phyloP scores from a whole-genome alignment of 2,113 vertebrate genomes.

The Colossoma macropomum region DNA sequence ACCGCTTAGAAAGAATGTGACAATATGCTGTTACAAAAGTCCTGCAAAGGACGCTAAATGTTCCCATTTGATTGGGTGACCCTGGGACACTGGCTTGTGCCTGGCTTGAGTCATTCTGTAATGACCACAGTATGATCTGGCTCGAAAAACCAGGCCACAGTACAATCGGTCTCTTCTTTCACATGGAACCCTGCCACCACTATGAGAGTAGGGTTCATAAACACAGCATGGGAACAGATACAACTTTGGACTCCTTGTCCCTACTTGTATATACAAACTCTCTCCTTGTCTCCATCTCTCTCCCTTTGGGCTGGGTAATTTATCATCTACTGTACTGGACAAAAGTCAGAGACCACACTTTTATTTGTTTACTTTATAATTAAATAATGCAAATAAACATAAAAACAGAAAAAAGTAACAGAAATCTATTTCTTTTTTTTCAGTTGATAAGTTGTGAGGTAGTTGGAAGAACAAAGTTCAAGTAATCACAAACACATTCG shows the following conservation, averaged over 20 bases:
- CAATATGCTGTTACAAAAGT: neutral
- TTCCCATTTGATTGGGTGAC: neutral
- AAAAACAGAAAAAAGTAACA: no score
- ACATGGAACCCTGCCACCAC: neutral
- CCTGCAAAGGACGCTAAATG: neutral
- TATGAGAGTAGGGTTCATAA: slow-evolving; percentile 4
- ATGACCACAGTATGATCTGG: neutral
- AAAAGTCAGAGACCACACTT: no score
- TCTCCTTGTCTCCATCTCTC: neutral
- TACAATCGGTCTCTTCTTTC: neutral
- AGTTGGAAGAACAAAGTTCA: no score
- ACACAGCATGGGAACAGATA: neutral
- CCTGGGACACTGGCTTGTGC: neutral
- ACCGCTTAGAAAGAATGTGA: neutral
- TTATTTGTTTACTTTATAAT: no score
- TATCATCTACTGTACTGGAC: no score
- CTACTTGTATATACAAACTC: neutral
- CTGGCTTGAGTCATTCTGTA: neutral
- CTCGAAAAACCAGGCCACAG: neutral
- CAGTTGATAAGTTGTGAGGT: no score
- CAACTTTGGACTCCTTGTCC: slow-evolving; percentile 12
- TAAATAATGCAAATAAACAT: no score
- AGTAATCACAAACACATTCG: no score
- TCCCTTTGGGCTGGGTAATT: neutral
- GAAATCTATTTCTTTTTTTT: no score